phyloP scores from a whole-genome alignment of 2,113 vertebrate species.

The Lamprologus lemairii region DNA sequence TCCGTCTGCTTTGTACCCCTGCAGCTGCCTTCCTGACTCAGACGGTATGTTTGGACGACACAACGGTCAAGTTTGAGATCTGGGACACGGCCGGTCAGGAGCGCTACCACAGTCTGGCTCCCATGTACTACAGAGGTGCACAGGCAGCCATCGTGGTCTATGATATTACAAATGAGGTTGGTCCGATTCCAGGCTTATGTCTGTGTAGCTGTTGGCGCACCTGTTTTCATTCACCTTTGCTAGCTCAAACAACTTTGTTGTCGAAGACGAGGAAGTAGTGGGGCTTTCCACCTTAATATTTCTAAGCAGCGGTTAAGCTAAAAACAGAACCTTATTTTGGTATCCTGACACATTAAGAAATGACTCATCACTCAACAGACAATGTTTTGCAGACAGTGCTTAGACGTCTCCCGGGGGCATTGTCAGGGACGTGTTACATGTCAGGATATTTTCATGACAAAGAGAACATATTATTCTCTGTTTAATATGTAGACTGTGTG shows the following conservation, averaged over 20 bases:
- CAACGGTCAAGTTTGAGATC: conserved; percentile 99
- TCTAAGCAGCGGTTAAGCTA: not conserved
- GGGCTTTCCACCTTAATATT: not conserved
- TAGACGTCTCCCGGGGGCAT: not conserved
- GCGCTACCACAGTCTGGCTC: conserved; percentile 97
- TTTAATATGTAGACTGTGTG: not conserved
- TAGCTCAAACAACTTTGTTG: not conserved
- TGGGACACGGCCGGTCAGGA: conserved; percentile 99
- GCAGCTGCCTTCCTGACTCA: conserved; percentile 98
- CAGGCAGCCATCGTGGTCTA: conserved; percentile 99
- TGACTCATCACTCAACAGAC: not conserved
- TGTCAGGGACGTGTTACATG: fast-evolving
- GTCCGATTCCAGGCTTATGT: not conserved
- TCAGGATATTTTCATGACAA: not conserved
- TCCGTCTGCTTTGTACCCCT: conserved; percentile 16
- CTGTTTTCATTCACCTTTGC: not conserved
- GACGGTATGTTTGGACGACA: conserved; percentile 97
- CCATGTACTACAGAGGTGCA: conserved; percentile 99
- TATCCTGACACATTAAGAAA: not conserved
- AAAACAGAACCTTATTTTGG: not conserved
- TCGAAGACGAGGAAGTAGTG: not conserved
- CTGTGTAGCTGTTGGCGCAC: not conserved
- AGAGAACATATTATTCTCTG: not conserved
- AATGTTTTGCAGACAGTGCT: not conserved
- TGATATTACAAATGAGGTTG: conserved; percentile 96